A percentile compares a stretch with the other conserved stretches of the same genome.
Evolutionary conservation across 2,888 invertebrate species (phyloP).

Genomic region (Cephus rjabovi): DNA sequence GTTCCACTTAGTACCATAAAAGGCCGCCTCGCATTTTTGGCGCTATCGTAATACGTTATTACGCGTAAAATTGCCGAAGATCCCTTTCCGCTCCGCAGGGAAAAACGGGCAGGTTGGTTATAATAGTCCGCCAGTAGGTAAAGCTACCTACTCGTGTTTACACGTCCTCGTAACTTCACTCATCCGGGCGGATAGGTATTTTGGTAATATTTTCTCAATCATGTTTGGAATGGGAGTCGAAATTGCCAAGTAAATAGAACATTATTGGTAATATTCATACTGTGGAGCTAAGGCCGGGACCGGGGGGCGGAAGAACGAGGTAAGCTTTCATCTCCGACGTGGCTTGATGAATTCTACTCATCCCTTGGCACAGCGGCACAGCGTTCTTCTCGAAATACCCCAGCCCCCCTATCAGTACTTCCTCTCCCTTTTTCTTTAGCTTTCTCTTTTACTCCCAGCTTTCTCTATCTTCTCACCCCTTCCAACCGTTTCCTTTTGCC

Average conservation of each 20-base stretch:
- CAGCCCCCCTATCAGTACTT: not conserved
- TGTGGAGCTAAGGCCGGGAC: conserved; percentile 26
- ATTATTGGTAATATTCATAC: conserved; percentile 37
- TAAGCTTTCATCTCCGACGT: conserved; percentile 37
- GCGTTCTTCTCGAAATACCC: not conserved
- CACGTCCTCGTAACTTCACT: conserved; percentile 34
- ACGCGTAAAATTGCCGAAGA: conserved; percentile 19
- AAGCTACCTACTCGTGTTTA: conserved; percentile 28
- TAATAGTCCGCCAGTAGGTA: too few species aligned
- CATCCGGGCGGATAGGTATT: conserved; percentile 35
- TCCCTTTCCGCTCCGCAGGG: conserved; percentile 13
- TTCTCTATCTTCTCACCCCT: not conserved
- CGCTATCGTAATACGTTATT: conserved; percentile 11
- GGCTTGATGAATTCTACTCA: conserved; percentile 40
- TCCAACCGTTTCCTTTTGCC: not conserved
- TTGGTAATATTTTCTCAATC: conserved; percentile 24
- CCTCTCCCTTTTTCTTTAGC: not conserved
- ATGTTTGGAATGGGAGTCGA: conserved; percentile 18
- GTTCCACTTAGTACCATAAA: too few species aligned
- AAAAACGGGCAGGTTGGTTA: not conserved
- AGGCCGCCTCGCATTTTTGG: too few species aligned
- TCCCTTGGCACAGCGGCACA: conserved; percentile 19
- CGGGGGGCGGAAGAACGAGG: conserved; percentile 26
- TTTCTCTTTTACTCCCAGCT: not conserved
- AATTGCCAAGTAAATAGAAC: conserved; percentile 37